Evolutionary conservation across 2,888 invertebrate genomes (phyloP).

Genomic region (Pyralis farinalis): DNA sequence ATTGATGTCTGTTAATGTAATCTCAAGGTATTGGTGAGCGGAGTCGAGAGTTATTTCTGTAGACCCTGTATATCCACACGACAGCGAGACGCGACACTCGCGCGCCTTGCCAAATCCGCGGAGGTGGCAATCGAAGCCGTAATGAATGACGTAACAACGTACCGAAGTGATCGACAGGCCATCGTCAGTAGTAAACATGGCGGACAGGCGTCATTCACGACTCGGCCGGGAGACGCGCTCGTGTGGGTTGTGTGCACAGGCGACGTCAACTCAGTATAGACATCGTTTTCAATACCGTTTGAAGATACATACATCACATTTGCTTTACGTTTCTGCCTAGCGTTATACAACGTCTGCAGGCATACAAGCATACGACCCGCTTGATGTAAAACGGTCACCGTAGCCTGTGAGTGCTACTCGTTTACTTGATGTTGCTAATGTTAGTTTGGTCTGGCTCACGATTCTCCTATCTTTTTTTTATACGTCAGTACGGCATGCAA

Average conservation of each 20-base stretch:
- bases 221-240: slow-evolving; percentile 49
- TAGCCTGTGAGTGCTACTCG: too few relatives aligned
- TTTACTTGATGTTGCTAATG: too few relatives aligned
- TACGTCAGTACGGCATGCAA: too few relatives aligned
- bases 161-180: slow-evolving; percentile 63
- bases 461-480: slow-evolving; percentile 43
- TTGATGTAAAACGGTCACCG: too few relatives aligned
- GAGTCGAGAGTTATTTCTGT: too few relatives aligned
- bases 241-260: slow-evolving; percentile 47
- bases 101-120: slow-evolving; percentile 15
- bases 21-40: too few relatives aligned
- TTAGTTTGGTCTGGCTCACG: slow-evolving; percentile 31
- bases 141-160: slow-evolving; percentile 57
- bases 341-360: too few relatives aligned
- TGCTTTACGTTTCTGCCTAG: slow-evolving; percentile 35
- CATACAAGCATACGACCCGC: too few relatives aligned
- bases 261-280: slow-evolving; percentile 62
- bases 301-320: slow-evolving; percentile 42
- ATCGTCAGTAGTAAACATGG: slow-evolving; percentile 64
- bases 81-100: neutral
- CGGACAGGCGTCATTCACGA: slow-evolving; percentile 72
- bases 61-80: too few relatives aligned
- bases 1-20: too few relatives aligned
- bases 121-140: slow-evolving; percentile 35
- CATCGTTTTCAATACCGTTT: slow-evolving; percentile 37